Evolutionary conservation across 2,113 vertebrate species (phyloP).

Genomic region (Pachycephala philippinensis): DNA sequence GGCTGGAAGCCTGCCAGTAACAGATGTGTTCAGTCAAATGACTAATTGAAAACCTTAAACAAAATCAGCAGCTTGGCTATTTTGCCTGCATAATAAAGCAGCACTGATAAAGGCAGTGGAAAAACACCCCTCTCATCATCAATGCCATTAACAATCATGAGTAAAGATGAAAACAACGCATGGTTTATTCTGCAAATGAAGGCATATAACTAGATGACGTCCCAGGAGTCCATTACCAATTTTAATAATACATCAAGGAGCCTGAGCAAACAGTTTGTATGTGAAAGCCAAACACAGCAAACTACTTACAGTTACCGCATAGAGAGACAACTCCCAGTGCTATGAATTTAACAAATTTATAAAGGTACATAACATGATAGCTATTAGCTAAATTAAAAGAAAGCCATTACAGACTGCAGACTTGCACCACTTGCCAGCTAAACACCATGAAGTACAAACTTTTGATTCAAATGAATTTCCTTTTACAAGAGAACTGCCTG

Average conservation of each 20-base stretch:
- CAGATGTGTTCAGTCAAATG: slow-evolving; percentile 99
- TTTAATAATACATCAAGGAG: slow-evolving; percentile 99
- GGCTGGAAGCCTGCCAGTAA: slow-evolving; percentile 89
- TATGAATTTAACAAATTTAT: slow-evolving; percentile 95
- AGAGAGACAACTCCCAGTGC: slow-evolving; percentile 92
- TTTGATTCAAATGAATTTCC: slow-evolving; percentile 76
- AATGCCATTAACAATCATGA: slow-evolving; percentile 99
- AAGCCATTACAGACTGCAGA: slow-evolving; percentile 85
- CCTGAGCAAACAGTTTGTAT: slow-evolving; percentile 93
- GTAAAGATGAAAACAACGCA: slow-evolving; percentile 99
- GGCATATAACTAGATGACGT: slow-evolving; percentile 98
- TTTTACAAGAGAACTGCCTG: slow-evolving; percentile 79
- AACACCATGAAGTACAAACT: slow-evolving; percentile 77
- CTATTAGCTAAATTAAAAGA: slow-evolving; percentile 99
- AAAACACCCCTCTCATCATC: slow-evolving; percentile 96
- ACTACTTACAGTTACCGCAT: slow-evolving; percentile 89
- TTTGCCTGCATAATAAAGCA: slow-evolving; percentile 96
- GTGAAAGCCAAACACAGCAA: slow-evolving; percentile 92
- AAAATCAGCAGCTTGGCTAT: slow-evolving; percentile 97
- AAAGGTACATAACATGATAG: slow-evolving; percentile 98
- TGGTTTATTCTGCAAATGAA: slow-evolving; percentile 99
- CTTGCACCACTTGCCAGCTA: slow-evolving; percentile 78
- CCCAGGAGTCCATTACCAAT: slow-evolving; percentile 99
- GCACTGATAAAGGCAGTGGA: slow-evolving; percentile 85
- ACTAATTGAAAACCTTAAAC: slow-evolving; percentile 99